A percentile compares a stretch with the other conserved stretches of the same genome.
These are phyloP conservation scores for Rhinella marina DNA, from an alignment of 2,797 vertebrate species.

Conservation along the genomic window DNA sequence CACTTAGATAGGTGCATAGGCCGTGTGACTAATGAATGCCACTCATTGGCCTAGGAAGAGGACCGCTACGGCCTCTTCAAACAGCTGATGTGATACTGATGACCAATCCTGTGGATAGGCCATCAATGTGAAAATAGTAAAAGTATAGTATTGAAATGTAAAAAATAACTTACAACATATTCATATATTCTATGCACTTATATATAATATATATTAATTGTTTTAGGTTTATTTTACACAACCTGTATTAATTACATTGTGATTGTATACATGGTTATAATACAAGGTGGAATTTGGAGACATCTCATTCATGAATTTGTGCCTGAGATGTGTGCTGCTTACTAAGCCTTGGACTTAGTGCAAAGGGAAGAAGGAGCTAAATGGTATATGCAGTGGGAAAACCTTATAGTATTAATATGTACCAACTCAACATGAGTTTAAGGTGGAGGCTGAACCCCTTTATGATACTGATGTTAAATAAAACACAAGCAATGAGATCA, in stretches of 20 bases:
- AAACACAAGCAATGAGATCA: conserved; percentile 11
- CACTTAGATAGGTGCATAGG: too few relatives aligned
- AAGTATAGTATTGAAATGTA: not conserved
- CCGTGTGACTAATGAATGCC: too few relatives aligned
- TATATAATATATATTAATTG: not conserved
- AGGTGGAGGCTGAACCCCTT: not conserved
- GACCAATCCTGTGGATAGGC: too few relatives aligned
- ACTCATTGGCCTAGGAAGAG: too few relatives aligned
- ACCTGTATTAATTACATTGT: conserved; percentile 8
- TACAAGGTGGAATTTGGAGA: too few relatives aligned
- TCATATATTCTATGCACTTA: not conserved
- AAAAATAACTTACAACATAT: conserved; percentile 12
- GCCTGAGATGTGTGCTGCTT: not conserved
- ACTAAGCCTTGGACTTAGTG: not conserved
- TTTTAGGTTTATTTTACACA: not conserved
- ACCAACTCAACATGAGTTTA: not conserved
- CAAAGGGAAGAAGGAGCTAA: not conserved
- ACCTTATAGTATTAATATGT: too few relatives aligned
- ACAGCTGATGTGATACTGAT: too few relatives aligned
- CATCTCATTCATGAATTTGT: not conserved
- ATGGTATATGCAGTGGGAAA: not conserved
- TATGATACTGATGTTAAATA: conserved; percentile 28
- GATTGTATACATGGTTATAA: not conserved
- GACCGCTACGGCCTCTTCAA: too few relatives aligned
- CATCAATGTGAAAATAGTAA: not conserved